phyloP scores from a whole-genome alignment of 2,888 invertebrate species.

The Hemistola chrysoprasaria region DNA sequence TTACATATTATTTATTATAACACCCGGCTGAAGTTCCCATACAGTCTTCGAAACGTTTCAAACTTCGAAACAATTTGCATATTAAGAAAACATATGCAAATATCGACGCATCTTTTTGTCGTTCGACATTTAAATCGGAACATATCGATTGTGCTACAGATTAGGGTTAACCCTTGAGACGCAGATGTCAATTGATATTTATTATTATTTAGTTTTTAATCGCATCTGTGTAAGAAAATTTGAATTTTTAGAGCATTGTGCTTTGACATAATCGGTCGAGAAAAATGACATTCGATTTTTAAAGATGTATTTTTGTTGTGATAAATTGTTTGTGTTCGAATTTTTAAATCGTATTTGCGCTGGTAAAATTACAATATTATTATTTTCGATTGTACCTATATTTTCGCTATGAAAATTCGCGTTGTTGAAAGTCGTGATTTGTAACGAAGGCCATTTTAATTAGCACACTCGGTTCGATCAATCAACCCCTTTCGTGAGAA shows the following conservation, averaged over 20 bases:
- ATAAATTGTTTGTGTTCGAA: constrained; percentile 22
- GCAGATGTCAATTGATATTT: constrained; percentile 74
- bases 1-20: constrained; percentile 58
- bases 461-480: constrained; percentile 49
- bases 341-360: constrained; percentile 1
- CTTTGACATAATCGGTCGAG: constrained; percentile 37
- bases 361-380: neutral
- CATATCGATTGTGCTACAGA: constrained; percentile 65
- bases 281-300: constrained; percentile 29
- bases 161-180: constrained; percentile 67
- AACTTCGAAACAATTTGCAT: constrained; percentile 69
- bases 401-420: constrained; percentile 18
- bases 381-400: constrained; percentile 16
- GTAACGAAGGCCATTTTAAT: constrained; percentile 28
- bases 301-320: constrained; percentile 21
- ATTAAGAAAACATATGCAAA: constrained; percentile 77
- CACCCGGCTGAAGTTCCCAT: constrained; percentile 62
- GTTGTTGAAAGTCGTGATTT: no score
- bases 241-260: constrained; percentile 38
- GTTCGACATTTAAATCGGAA: constrained; percentile 66
- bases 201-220: constrained; percentile 57
- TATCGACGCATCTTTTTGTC: constrained; percentile 61
- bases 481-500: constrained; percentile 75
- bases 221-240: constrained; percentile 45
- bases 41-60: constrained; percentile 44